Evolutionary conservation across 2,113 vertebrate genomes (phyloP), one percentile per base, ranked within the genome.

Genomic region (Xiphophorus hellerii): DNA sequence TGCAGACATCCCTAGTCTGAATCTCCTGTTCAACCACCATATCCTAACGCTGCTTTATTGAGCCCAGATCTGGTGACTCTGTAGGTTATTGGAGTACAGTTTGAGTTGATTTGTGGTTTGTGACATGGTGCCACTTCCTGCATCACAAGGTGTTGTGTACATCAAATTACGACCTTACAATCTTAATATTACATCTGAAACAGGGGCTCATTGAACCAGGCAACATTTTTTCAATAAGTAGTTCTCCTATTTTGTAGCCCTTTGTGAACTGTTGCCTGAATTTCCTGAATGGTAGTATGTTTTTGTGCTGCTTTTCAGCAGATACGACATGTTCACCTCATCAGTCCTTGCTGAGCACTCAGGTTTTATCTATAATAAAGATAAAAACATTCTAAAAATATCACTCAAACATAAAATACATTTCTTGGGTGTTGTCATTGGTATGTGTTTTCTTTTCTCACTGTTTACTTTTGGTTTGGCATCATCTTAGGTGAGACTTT

Each of bases 401-500:
- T 58, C 25, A 13, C 1, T 33, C 35, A 51, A 20, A 61, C 37
- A 66, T 4, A 80, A 72, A 30, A 27, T 83, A n/a, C 13, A 48
- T 12, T 70, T 79, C 33, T 48, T 27, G 54, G 39, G n/a, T 11
- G 5, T 42, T 2, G 30, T 51, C 3, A 0, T 11, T 51, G 77
- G 58, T 65, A 67, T 82, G 68, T 66, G 35, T 28, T 35, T 82
- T 67, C 39, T 30, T 84, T 58, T 65, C 6, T 37, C 17, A 33
- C 66, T 80, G n/a, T 62, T 27, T 69, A 14, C 51, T 29, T 13
- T 31, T 62, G 82, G 67, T 51, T 70, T 42, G 30, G 13, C 20
- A 51, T 69, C 2, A 27, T 17, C 31, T 17, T 86, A 85, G 82
- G 81, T 90, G 62, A 85, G 66, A 12, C 17, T 48, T 14, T 13